phyloP scores from a whole-genome alignment of 1,140 invertebrate genomes.

The Globodera rostochiensis region DNA sequence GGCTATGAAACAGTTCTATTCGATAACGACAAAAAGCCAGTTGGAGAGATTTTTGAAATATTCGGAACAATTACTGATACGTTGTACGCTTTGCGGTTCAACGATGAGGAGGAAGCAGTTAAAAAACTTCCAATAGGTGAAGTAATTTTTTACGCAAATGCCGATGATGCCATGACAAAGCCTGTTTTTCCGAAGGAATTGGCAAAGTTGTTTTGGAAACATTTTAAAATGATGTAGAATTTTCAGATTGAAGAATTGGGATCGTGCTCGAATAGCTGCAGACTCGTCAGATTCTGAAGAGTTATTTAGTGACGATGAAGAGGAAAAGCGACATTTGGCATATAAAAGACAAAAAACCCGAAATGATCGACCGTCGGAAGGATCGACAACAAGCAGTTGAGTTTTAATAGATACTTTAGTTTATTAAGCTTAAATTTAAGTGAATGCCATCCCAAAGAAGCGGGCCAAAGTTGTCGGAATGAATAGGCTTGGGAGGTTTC shows the following conservation, averaged over 20 bases:
- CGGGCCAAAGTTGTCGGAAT: neutral
- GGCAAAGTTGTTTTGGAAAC: conserved; percentile 30
- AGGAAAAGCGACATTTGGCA: conserved; percentile 33
- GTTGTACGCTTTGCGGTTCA: conserved; percentile 49
- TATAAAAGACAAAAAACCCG: conserved; percentile 27
- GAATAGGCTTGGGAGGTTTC: neutral
- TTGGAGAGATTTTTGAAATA: conserved; percentile 52
- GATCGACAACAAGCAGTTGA: neutral
- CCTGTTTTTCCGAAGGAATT: conserved; percentile 45
- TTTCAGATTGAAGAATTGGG: conserved; percentile 33
- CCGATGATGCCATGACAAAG: conserved; percentile 36
- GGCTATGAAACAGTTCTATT: conserved; percentile 51
- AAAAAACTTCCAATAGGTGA: conserved; percentile 32
- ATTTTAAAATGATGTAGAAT: neutral
- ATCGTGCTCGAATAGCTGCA: neutral
- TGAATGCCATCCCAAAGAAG: neutral
- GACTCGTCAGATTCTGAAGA: conserved; percentile 34
- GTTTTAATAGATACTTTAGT: neutral
- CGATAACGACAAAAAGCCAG: conserved; percentile 37
- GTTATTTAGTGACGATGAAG: conserved; percentile 41
- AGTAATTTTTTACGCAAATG: conserved; percentile 39
- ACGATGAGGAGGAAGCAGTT: conserved; percentile 39
- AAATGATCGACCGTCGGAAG: neutral
- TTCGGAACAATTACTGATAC: conserved; percentile 43
- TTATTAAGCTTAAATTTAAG: neutral